Percentiles rank a stretch among this genome's conserved stretches.
Conservation (phyloP, 2,797 vertebrate species). For the Clarias platycephalus region DNA sequence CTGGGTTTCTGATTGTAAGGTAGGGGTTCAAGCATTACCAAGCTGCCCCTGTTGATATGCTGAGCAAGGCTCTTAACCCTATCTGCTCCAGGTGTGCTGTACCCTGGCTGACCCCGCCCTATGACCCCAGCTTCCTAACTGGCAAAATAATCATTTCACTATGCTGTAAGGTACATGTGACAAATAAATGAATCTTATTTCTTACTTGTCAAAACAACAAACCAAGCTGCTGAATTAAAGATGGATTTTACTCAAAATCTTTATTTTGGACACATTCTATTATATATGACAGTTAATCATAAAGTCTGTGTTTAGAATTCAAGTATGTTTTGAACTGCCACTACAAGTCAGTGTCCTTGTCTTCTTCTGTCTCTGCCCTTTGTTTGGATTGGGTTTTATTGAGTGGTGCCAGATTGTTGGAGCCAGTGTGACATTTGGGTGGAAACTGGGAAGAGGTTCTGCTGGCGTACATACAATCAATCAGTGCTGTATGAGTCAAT, state of each 20-base stretch:
- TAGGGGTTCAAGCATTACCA: no score
- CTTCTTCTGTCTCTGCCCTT: background rate
- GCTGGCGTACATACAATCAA: slow-evolving; percentile 16
- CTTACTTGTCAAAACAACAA: no score
- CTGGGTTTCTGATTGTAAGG: no score
- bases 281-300: background rate
- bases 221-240: background rate
- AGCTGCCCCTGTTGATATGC: no score
- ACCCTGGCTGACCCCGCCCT: no score
- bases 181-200: no score
- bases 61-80: no score
- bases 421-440: slow-evolving; percentile 40
- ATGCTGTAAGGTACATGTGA: no score
- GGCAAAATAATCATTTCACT: no score
- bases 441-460: slow-evolving; percentile 34
- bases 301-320: background rate
- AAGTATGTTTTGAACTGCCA: background rate
- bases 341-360: background rate
- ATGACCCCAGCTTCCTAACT: no score
- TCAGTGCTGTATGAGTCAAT: slow-evolving; percentile 25
- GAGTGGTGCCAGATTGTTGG: background rate
- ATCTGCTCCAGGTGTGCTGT: no score
- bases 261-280: background rate
- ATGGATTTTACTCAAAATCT: background rate
- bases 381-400: background rate